Conservation (phyloP, 2,888 invertebrate species). For the Brenthis ino region DNA sequence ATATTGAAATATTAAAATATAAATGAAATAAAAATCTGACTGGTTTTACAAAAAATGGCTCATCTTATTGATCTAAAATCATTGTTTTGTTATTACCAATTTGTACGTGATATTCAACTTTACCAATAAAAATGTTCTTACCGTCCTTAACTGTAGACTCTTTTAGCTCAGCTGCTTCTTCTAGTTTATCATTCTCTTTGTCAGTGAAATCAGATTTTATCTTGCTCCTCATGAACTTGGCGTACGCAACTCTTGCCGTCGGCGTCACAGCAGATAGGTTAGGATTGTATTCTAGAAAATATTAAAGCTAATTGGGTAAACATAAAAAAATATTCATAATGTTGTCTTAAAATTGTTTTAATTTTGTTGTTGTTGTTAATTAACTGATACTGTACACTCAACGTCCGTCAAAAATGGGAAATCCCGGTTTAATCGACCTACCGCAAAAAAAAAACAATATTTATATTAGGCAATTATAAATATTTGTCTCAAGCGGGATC, state of each 20-base stretch:
- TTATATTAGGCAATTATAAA: no score
- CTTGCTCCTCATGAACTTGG: slow-evolving; percentile 92
- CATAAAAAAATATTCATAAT: no score
- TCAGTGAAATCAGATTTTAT: slow-evolving; percentile 81
- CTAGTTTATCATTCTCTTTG: slow-evolving; percentile 51
- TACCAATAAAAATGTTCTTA: neutral
- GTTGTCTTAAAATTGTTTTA: no score
- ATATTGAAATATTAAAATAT: no score
- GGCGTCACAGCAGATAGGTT: slow-evolving; percentile 88
- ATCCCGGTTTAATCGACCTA: no score
- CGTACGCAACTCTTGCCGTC: slow-evolving; percentile 91
- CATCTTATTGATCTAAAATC: neutral
- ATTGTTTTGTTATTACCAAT: neutral
- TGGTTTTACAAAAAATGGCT: neutral
- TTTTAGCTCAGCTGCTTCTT: slow-evolving; percentile 59
- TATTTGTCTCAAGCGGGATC: no score
- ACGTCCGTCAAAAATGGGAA: no score
- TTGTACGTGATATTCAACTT: neutral
- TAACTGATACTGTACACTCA: no score
- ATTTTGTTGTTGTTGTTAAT: no score
- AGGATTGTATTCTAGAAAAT: slow-evolving; percentile 88
- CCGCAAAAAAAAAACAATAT: no score
- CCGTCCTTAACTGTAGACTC: slow-evolving; percentile 15
- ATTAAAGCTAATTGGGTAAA: neutral
- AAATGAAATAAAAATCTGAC: neutral